Conservation (phyloP, 2,113 vertebrate species). For the Laticauda colubrina region DNA sequence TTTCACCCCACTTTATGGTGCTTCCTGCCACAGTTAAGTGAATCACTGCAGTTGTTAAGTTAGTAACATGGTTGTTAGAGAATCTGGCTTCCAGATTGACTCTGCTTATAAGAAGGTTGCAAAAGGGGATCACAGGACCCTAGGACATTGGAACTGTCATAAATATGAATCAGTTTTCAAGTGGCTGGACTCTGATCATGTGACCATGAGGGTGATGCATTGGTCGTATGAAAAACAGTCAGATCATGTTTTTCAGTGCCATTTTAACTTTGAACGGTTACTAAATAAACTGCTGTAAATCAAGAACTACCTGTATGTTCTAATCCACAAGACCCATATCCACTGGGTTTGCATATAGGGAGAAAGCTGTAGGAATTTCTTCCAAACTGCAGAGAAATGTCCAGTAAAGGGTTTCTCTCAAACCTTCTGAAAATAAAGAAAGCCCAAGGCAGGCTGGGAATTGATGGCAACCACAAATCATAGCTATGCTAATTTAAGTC, state of each 20-base stretch:
- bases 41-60: too few relatives aligned
- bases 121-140: not conserved
- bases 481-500: not conserved
- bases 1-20: not conserved
- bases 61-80: not conserved
- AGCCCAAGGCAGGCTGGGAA: too few relatives aligned
- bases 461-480: not conserved
- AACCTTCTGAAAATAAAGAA: not conserved
- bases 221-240: not conserved
- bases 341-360: not conserved
- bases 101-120: not conserved
- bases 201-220: not conserved
- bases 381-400: not conserved
- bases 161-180: not conserved
- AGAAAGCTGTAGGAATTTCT: not conserved
- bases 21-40: not conserved
- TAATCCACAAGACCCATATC: not conserved
- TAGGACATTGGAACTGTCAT: not conserved
- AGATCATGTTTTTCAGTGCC: not conserved
- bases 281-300: not conserved
- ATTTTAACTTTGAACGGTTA: not conserved
- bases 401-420: not conserved
- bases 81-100: not conserved
- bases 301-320: not conserved
- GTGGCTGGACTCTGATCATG: not conserved